A percentile compares a stretch with the other conserved stretches of the same genome.
These are phyloP conservation scores for Pogoniulus pusillus DNA, from an alignment of 2,797 vertebrate genomes.

Conservation along the genomic window DNA sequence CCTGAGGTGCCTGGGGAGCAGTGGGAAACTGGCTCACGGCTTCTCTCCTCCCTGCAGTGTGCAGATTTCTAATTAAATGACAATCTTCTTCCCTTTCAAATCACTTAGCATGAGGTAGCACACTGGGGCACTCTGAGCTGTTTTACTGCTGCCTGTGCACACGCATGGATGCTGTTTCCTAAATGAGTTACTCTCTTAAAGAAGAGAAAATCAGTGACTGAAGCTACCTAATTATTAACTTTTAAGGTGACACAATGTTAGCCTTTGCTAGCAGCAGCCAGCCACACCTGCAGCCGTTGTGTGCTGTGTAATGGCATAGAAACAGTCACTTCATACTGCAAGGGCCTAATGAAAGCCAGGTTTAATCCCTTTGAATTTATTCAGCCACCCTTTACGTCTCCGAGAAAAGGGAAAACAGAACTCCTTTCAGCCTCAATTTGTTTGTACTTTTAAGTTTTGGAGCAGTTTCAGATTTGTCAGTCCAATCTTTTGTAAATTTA, in stretches of 20 bases:
- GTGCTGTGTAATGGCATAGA: background rate
- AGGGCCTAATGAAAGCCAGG: background rate
- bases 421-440: background rate
- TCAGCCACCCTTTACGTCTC: background rate
- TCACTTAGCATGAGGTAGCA: slow-evolving; percentile 46
- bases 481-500: background rate
- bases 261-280: slow-evolving; percentile 4
- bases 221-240: slow-evolving; percentile 40
- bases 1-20: background rate
- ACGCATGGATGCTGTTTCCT: slow-evolving; percentile 34
- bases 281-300: slow-evolving; percentile 16
- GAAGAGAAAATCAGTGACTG: slow-evolving; percentile 24
- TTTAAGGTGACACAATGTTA: slow-evolving; percentile 50
- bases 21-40: background rate
- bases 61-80: slow-evolving; percentile 48
- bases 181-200: slow-evolving; percentile 42
- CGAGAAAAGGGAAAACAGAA: background rate
- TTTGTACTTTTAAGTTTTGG: background rate
- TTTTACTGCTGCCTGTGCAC: slow-evolving; percentile 34
- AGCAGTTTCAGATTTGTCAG: background rate
- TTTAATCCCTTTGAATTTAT: slow-evolving; percentile 41
- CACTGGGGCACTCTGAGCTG: background rate
- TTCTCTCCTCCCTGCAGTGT: background rate
- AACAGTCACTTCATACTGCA: background rate
- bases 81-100: slow-evolving; percentile 45